These are phyloP conservation scores for Amphipoea lucens DNA, from an alignment of 2,888 invertebrate genomes.

Conservation along the genomic window DNA sequence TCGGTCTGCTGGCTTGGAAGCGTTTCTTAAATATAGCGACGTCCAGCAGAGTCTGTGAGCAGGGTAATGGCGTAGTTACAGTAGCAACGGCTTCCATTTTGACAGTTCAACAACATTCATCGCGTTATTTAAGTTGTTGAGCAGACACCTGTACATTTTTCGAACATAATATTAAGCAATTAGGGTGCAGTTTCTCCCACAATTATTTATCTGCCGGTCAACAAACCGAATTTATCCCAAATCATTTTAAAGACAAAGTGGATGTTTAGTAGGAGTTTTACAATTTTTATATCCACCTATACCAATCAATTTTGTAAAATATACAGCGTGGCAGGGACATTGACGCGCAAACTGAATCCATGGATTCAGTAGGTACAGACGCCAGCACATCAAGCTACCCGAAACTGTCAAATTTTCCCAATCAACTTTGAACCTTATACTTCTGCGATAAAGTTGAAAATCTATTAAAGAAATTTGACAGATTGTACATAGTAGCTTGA, in stretches of 20 bases:
- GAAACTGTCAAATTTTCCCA: too few relatives aligned
- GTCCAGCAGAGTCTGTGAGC: neutral
- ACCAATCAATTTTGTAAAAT: neutral
- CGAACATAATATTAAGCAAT: too few relatives aligned
- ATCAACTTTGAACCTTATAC: too few relatives aligned
- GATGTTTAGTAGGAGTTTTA: neutral
- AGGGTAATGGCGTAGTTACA: neutral
- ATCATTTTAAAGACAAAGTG: neutral
- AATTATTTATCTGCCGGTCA: conserved; percentile 15
- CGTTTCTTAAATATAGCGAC: conserved; percentile 16
- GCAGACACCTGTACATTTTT: too few relatives aligned
- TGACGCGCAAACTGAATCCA: too few relatives aligned
- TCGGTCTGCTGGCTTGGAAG: conserved; percentile 1
- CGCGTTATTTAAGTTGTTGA: too few relatives aligned
- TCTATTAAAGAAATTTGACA: too few relatives aligned
- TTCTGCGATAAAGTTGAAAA: too few relatives aligned
- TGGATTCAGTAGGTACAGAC: too few relatives aligned
- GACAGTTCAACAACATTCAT: neutral
- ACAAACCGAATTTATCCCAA: neutral
- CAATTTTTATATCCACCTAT: neutral
- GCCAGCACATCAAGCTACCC: too few relatives aligned
- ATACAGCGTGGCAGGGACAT: neutral
- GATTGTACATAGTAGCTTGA: too few relatives aligned
- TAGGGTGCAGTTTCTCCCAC: neutral
- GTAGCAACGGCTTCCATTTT: neutral